Conservation (phyloP, 2,113 vertebrate genomes). For the Entomyzon cyanotis region DNA sequence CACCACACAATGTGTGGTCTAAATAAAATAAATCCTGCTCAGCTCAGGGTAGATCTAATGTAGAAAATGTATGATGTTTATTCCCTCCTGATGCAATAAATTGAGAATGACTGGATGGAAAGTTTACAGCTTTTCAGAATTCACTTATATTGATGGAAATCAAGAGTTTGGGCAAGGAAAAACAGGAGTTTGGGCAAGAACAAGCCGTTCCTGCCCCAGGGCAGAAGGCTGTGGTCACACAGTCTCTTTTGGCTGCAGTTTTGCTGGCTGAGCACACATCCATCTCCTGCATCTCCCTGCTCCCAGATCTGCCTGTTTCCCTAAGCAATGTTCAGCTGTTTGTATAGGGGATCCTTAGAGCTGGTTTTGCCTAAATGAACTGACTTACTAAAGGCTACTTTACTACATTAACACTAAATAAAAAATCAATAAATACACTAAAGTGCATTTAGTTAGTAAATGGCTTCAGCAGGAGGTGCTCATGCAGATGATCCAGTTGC, state of each 20-base stretch:
- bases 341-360: background rate
- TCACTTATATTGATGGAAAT: conserved; percentile 30
- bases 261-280: background rate
- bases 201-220: background rate
- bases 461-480: background rate
- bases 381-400: background rate
- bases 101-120: conserved; percentile 30
- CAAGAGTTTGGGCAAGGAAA: conserved; percentile 4
- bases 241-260: background rate
- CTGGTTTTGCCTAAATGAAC: background rate
- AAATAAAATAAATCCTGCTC: conserved; percentile 58
- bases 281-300: background rate
- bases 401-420: background rate
- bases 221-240: background rate
- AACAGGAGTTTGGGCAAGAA: background rate
- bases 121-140: background rate
- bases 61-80: conserved; percentile 57
- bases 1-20: conserved; percentile 55
- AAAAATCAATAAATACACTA: background rate
- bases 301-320: background rate
- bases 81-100: conserved; percentile 52
- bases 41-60: conserved; percentile 31
- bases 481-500: background rate
- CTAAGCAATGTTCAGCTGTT: background rate
- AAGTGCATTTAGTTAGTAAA: background rate